Evolutionary conservation across 1,140 invertebrate species (phyloP), one percentile per base, ranked within the genome.

Genomic region (Mercenaria mercenaria): DNA sequence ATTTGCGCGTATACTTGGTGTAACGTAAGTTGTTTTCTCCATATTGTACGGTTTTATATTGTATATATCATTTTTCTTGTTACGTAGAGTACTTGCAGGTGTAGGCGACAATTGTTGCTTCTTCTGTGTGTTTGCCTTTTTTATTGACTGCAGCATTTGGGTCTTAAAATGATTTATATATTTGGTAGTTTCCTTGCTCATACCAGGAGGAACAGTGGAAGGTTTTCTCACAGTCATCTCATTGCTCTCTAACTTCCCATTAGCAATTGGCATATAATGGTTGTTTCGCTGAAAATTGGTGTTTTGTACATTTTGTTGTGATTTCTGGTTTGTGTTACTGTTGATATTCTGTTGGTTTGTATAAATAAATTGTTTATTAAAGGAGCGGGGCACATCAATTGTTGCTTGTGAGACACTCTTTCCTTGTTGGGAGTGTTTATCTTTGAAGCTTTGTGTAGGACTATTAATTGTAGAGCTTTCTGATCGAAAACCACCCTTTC

Each of bases 131-230:
- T 85, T 85, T 23, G 83, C 83, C 6, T 39, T 10, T 59, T 72
- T 85, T 29, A 85, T 85, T 34, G 83, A 85, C 20, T 72, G n/a
- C 69, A 85, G 15, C 83, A 85, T 85, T n/a, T 85, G 41, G 6
- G 67, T 52, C 47, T 85, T 85, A 15, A 85, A 52, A 13, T 72
- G 11, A 11, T 43, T 13, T 11, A 85, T 85, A 67, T 74, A 74
- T 23, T 85, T 29, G 37, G 41, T 52, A 37, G 83, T 74, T 43
- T 74, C 26, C 29, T 47, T 67, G 15, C 6, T 47, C 41, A 83
- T 83, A 15, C 26, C 56, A 23, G 80, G 32, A 18, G 32, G 32
- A 15, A 82, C 18, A 6, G 37, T 83, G 29, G 81, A 18, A 20
- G 37, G 26, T 47, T 13, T 29, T 15, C 32, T 34, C 15, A 34